Conservation (phyloP, 2,797 vertebrate genomes). For the Hippoglossus hippoglossus region DNA sequence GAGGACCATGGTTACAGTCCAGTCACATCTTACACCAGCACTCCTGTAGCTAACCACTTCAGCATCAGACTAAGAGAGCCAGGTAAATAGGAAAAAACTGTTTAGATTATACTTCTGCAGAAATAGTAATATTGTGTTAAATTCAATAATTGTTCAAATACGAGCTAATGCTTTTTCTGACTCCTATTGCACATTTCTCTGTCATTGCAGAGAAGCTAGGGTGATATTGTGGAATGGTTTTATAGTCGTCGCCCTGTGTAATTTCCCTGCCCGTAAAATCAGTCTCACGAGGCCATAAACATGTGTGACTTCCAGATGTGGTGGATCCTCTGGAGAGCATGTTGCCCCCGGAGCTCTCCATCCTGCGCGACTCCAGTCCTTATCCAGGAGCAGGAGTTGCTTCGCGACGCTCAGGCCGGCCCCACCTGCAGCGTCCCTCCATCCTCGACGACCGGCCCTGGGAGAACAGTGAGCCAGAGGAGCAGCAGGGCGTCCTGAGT, state of each 20-base stretch:
- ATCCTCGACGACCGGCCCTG: constrained; percentile 41
- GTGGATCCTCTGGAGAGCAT: constrained; percentile 67
- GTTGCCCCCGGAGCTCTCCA: constrained; percentile 87
- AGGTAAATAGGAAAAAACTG: constrained; percentile 78
- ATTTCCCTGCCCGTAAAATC: constrained; percentile 44
- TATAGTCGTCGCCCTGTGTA: constrained; percentile 4
- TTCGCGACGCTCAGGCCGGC: constrained; percentile 68
- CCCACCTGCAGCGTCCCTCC: constrained; percentile 38
- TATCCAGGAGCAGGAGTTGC: constrained; percentile 62
- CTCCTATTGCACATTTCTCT: constrained; percentile 15
- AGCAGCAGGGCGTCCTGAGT: constrained; percentile 82
- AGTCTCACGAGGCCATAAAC: constrained; percentile 17
- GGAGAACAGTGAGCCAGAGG: constrained; percentile 80
- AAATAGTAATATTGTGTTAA: too few relatives aligned
- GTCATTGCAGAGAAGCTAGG: constrained; percentile 14
- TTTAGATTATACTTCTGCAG: neutral
- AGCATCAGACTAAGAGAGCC: constrained; percentile 87
- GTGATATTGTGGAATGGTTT: constrained; percentile 38
- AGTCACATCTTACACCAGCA: constrained; percentile 93
- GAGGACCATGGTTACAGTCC: constrained; percentile 83
- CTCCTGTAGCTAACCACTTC: constrained; percentile 91
- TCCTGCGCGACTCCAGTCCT: constrained; percentile 78
- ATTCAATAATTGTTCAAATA: neutral
- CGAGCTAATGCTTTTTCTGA: neutral
- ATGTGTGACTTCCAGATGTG: constrained; percentile 70